These are phyloP conservation scores for Microctonus brassicae DNA, from an alignment of 2,888 invertebrate species.

Conservation along the genomic window DNA sequence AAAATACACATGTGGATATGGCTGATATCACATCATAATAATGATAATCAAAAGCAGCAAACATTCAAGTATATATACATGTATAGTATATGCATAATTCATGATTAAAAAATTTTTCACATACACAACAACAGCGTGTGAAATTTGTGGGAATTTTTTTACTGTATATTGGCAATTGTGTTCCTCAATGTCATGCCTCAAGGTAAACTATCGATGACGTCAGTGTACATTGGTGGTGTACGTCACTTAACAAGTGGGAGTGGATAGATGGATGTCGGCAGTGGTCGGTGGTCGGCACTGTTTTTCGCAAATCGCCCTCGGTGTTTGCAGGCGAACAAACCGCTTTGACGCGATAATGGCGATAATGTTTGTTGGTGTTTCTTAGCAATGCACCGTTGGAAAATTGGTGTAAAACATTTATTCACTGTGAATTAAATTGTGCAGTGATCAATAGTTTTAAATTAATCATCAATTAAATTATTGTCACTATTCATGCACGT, in stretches of 20 bases:
- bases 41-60: too few species aligned
- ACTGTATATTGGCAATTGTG: slow-evolving; percentile 54
- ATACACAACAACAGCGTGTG: too few species aligned
- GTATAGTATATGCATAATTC: too few species aligned
- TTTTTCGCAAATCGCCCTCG: slow-evolving; percentile 60
- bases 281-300: too few species aligned
- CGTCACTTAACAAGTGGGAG: slow-evolving; percentile 70
- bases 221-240: too few species aligned
- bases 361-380: too few species aligned
- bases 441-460: too few species aligned
- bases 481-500: slow-evolving; percentile 45
- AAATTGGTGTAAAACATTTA: slow-evolving; percentile 22
- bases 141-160: slow-evolving; percentile 28
- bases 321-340: slow-evolving; percentile 53
- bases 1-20: too few species aligned
- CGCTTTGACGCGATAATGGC: slow-evolving; percentile 55
- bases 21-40: too few species aligned
- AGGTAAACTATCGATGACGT: slow-evolving; percentile 70
- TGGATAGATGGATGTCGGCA: slow-evolving; percentile 67
- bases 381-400: slow-evolving; percentile 55
- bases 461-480: too few species aligned
- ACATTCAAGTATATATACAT: too few species aligned
- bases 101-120: too few species aligned
- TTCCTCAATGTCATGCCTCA: slow-evolving; percentile 69
- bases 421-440: slow-evolving; percentile 16